Evolutionary conservation across 2,888 invertebrate species (phyloP), one percentile per base, ranked within the genome.

Genomic region (Vannuccia rotundouncinata): DNA sequence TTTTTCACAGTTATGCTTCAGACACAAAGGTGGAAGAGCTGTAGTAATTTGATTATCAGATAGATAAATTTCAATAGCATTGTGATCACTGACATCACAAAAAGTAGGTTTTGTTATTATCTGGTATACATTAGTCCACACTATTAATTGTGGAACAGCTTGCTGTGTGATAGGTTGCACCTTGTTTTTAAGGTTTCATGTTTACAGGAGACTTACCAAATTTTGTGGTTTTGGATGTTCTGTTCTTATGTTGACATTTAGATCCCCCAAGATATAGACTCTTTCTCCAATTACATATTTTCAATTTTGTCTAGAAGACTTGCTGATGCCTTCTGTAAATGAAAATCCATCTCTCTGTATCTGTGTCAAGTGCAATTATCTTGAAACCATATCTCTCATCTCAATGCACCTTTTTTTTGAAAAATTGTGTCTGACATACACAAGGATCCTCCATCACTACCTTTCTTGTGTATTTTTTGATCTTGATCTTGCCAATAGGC

Each of bases 201-300:
- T n/a, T 17, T 27, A 27, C 25, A 66, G 25, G 66, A 66, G 66
- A n/a, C 17, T n/a, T 22, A 66, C 66, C 66, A 66, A 66, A 22
- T 66, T 66, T 66, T 66, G 66, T 22, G 66, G 66, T 66, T 66
- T 66, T 66, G 66, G 66, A 27, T 66, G 66, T 22, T 5, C 66
- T 66, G 25, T 66, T 66, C 66, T 66, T 27, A 66, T 66, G 25
- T 66, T 66, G 66, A 66, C 66, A 66, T 66, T 66, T 22, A 66
- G 25, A 22, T 66, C 66, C 13, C 66, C 66, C 66, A 66, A 27
- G 25, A 66, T 27, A 22, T 66, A 66, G 66, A 66, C 25, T 66
- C 66, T 66, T 66, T 66, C 22, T 66, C 66, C 66, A 66, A 22
- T 66, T 17, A 66, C 66, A 66, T n/a, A 27, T 66, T 66, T 66